A percentile compares a stretch with the other conserved stretches of the same genome.
Evolutionary conservation across 2,113 vertebrate genomes (phyloP).

Genomic region (Melanerpes aurifrons): DNA sequence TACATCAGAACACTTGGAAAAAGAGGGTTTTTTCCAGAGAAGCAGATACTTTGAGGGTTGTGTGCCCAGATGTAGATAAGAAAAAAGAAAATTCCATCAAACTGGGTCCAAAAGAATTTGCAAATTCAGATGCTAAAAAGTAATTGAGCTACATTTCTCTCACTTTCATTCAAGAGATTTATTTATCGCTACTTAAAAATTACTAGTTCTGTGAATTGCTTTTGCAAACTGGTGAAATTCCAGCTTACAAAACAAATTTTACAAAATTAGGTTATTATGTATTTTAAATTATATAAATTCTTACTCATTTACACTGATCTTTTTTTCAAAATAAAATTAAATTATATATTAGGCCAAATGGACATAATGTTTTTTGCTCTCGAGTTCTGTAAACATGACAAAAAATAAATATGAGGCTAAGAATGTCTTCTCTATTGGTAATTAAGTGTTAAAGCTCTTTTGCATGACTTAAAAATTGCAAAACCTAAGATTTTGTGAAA

Average conservation of each 20-base stretch:
- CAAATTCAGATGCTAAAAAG: not conserved
- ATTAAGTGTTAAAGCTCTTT: slow-evolving; percentile 67
- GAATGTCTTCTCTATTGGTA: slow-evolving; percentile 55
- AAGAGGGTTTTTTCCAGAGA: not conserved
- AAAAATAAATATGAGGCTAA: slow-evolving; percentile 17
- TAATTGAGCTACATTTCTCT: not conserved
- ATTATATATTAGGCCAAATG: not conserved
- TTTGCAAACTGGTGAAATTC: not conserved
- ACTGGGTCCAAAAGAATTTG: not conserved
- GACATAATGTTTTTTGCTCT: not conserved
- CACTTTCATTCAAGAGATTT: not conserved
- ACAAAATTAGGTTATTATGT: not conserved
- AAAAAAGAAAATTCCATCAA: not conserved
- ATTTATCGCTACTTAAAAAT: not conserved
- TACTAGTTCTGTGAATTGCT: not conserved
- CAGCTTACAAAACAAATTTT: not conserved
- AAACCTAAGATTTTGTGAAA: slow-evolving; percentile 66
- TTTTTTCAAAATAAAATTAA: slow-evolving; percentile 18
- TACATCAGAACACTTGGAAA: not conserved
- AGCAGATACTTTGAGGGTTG: not conserved
- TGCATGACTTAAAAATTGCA: slow-evolving; percentile 66
- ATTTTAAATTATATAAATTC: not conserved
- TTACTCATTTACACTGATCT: not conserved
- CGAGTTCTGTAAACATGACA: slow-evolving; percentile 6
- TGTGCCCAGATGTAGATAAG: not conserved